A percentile compares a stretch with the other conserved stretches of the same genome.
Evolutionary conservation across 2,113 vertebrate species (phyloP).

Genomic region (Oplegnathus fasciatus): DNA sequence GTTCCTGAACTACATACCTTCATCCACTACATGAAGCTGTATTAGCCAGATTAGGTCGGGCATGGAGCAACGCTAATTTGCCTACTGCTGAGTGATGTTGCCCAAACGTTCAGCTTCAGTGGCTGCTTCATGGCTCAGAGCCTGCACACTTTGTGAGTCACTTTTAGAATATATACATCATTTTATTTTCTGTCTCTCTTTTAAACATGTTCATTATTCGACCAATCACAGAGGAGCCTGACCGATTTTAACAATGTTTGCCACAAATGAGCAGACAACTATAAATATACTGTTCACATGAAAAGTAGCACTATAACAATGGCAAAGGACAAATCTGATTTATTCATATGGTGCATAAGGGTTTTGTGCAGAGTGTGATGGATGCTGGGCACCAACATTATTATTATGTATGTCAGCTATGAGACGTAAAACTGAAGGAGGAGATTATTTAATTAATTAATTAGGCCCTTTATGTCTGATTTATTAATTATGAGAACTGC

Average conservation of each 20-base stretch:
- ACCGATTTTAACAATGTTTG: too few species aligned
- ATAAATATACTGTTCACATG: background rate
- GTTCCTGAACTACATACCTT: background rate
- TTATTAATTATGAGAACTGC: background rate
- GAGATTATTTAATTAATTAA: background rate
- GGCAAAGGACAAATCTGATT: background rate
- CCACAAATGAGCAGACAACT: background rate
- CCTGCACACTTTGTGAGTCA: background rate
- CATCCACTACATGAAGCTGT: slow-evolving; percentile 19
- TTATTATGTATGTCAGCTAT: background rate
- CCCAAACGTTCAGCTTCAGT: background rate
- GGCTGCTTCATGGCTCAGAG: background rate
- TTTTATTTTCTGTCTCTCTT: background rate
- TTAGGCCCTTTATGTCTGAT: background rate
- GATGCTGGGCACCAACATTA: background rate
- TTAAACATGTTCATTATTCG: background rate
- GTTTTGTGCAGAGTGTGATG: background rate
- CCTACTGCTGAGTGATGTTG: background rate
- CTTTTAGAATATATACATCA: background rate
- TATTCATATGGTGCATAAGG: background rate
- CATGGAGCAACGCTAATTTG: background rate
- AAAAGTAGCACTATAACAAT: background rate
- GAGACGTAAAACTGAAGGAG: background rate
- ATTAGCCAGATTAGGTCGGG: background rate
- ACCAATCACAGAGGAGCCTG: background rate